phyloP scores from a whole-genome alignment of 37 sponge, comb jelly and placozoan genomes.

The Beroe ovata region DNA sequence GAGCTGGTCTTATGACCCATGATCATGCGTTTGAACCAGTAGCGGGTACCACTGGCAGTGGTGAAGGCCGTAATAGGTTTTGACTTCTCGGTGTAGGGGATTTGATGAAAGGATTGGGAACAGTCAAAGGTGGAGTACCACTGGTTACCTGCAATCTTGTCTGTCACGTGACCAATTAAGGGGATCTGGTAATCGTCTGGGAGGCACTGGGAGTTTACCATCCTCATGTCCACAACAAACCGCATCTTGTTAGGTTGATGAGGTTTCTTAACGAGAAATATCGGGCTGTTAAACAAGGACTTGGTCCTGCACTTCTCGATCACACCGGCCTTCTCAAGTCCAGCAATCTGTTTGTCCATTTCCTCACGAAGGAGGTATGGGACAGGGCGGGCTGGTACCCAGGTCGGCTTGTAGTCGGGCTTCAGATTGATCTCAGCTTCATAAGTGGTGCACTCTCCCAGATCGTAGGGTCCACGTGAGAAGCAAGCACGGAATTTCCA shows the following conservation, averaged over 20 bases:
- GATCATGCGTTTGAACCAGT: not conserved
- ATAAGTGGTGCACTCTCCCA: not conserved
- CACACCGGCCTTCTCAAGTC: not conserved
- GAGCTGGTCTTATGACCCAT: not conserved
- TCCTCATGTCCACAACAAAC: conserved; percentile 20
- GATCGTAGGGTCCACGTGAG: not conserved
- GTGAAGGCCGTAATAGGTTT: not conserved
- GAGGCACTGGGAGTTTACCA: conserved; percentile 1
- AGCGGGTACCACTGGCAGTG: not conserved
- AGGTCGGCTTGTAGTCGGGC: not conserved
- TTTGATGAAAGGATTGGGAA: not conserved
- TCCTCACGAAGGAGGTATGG: not conserved
- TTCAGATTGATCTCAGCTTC: conserved; percentile 3
- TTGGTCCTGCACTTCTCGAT: conserved; percentile 6
- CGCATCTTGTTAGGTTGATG: conserved; percentile 7
- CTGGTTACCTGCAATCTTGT: not conserved
- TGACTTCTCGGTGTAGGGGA: not conserved
- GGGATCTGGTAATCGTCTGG: conserved; percentile 7
- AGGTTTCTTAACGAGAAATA: conserved; percentile 3
- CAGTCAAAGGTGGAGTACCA: not conserved
- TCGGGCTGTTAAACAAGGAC: not conserved
- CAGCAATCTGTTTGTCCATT: not conserved
- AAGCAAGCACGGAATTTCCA: not conserved
- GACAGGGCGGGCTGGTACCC: conserved; percentile 3
- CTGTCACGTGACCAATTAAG: not conserved